Base-by-base conservation (phyloP, 2,888 invertebrate genomes). In the Baccha elongata region DNA sequence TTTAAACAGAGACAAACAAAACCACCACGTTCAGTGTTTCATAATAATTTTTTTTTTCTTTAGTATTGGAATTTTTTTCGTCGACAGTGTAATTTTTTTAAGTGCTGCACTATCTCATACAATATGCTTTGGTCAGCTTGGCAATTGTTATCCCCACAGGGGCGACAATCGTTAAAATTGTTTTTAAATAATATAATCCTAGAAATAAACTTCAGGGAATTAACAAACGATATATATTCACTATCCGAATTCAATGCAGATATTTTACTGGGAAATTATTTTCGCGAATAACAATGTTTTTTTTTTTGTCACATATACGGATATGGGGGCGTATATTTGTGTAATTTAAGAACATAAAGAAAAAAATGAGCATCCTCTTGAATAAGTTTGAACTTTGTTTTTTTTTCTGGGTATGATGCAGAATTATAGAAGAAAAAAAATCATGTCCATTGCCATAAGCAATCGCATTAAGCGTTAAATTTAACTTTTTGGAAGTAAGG, bases 101-200 rank as follows among this genome's bases (percentile, higher is more conserved):
- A 44, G 21, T 71, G 53, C 8, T 15, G 29, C n/a, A n/a, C 32
- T 65, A 40, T 65, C 17, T 40, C 13, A 15, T 58, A 65, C 55
- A 69, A 68, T 60, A 60, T 53, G 52, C 13, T 67, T 40, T 62
- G 52, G 50, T 46, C 46, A 23, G 68, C 15, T 42, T 0, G n/a
- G 3, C 64, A 65, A 60, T 67, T 73, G 62, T 8, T 62, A 68
- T 62, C 52, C 73, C 68, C 44, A 44, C 44, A 17, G 42, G 65
- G 65, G 50, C 52, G 60, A 40, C 62, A 73, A 68, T 73, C 68
- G 42, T 50, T 42, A 48, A 68, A 83, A 78, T 83, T 83, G 72
- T 64, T 83, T 78, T 83, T 68, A 52, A 78, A 78, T 83, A 73
- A 68, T 73, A 64, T 73, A 62, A 76, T 72, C 53, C 52, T 26